These are phyloP conservation scores for Odobenus rosmarus DNA, from an alignment of 2,113 vertebrate species.

Conservation along the genomic window DNA sequence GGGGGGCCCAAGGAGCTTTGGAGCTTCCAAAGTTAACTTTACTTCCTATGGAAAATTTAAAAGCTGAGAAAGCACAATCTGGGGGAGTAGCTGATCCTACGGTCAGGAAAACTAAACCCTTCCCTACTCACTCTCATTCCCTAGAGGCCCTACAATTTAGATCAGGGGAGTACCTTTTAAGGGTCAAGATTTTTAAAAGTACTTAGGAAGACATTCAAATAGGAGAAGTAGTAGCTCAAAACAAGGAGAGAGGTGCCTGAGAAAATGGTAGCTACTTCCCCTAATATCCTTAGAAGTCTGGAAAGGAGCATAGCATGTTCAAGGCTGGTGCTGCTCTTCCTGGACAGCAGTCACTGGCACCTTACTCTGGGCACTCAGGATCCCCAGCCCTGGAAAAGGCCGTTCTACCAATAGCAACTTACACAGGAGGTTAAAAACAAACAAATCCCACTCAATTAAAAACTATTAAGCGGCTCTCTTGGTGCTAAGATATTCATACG, in stretches of 20 bases:
- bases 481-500: neutral
- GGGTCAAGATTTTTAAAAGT: neutral
- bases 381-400: neutral
- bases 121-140: neutral
- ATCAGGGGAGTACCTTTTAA: neutral
- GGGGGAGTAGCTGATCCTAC: neutral
- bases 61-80: conserved; percentile 17
- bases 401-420: neutral
- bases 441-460: neutral
- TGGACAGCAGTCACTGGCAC: neutral
- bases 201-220: neutral
- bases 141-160: neutral
- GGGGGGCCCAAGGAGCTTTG: neutral
- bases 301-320: neutral
- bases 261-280: neutral
- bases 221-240: neutral
- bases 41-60: conserved; percentile 21
- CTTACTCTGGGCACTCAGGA: neutral
- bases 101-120: neutral
- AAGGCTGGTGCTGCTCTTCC: neutral
- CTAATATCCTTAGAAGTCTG: neutral
- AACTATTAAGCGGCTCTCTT: conserved; percentile 9
- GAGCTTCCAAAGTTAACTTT: neutral
- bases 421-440: conserved; percentile 7
- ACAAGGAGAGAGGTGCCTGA: neutral